A percentile compares a stretch with the other conserved stretches of the same genome.
These are phyloP conservation scores for Trachelus stipa DNA, from an alignment of 2,888 invertebrate species.

Conservation along the genomic window DNA sequence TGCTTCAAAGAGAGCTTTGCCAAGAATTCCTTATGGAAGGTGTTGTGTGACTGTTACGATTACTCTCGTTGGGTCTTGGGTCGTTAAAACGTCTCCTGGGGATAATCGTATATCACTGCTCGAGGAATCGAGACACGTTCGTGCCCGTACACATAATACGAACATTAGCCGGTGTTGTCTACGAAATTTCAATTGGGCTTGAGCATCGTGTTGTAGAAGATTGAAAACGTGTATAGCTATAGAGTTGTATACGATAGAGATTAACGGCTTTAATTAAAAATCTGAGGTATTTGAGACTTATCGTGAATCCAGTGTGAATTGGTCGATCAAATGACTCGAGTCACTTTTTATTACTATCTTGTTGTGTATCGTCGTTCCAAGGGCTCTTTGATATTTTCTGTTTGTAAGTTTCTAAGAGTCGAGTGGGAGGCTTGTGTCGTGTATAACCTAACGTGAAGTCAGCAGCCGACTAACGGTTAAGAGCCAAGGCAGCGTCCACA, in stretches of 20 bases:
- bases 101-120: background rate
- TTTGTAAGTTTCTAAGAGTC: background rate
- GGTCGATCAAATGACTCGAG: background rate
- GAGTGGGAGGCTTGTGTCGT: background rate
- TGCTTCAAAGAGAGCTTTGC: background rate
- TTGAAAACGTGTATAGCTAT: background rate
- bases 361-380: background rate
- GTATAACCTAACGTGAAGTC: background rate
- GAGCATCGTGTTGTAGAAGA: background rate
- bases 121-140: background rate
- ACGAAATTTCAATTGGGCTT: background rate
- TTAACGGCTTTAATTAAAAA: background rate
- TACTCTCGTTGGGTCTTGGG: background rate
- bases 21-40: background rate
- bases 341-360: background rate
- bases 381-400: background rate
- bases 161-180: background rate
- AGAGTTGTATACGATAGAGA: background rate
- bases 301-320: background rate
- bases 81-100: background rate
- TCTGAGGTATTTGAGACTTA: background rate
- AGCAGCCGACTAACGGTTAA: conserved; percentile 2
- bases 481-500: background rate
- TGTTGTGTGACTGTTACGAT: background rate
- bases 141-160: background rate